phyloP scores from a whole-genome alignment of 2,113 vertebrate genomes.

The Brachirus orientalis region DNA sequence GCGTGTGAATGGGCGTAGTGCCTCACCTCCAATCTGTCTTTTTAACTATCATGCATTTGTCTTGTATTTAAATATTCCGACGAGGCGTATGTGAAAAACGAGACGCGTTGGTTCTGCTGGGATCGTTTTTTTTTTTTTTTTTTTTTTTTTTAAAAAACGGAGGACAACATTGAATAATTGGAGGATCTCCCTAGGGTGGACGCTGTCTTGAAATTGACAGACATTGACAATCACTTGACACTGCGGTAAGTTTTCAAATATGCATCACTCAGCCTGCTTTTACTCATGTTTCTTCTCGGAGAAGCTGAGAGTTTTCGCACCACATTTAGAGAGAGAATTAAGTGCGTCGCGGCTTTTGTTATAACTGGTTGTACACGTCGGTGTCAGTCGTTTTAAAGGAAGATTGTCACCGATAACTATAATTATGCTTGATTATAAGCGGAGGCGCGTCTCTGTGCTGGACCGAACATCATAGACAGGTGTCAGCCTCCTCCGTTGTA shows the following conservation, averaged over 20 bases:
- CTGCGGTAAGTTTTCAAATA: slow-evolving; percentile 66
- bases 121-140: too few species aligned
- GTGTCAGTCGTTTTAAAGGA: slow-evolving; percentile 40
- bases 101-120: neutral
- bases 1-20: slow-evolving; percentile 46
- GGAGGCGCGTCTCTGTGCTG: too few species aligned
- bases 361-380: neutral
- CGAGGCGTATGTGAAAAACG: slow-evolving; percentile 14
- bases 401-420: slow-evolving; percentile 23
- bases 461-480: slow-evolving; percentile 53
- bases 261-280: too few species aligned
- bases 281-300: too few species aligned
- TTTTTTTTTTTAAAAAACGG: slow-evolving; percentile 18
- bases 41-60: slow-evolving; percentile 18
- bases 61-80: slow-evolving; percentile 1
- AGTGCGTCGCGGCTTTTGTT: slow-evolving; percentile 15
- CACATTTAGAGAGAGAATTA: neutral
- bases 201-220: slow-evolving; percentile 28
- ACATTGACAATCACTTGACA: slow-evolving; percentile 28
- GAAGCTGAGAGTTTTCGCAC: too few species aligned
- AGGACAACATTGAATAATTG: slow-evolving; percentile 22
- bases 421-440: slow-evolving; percentile 28
- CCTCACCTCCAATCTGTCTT: slow-evolving; percentile 29
- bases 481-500: slow-evolving; percentile 61
- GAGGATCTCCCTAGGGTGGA: slow-evolving; percentile 53